Percentiles rank a stretch among this genome's conserved stretches.
phyloP scores from a whole-genome alignment of 2,797 vertebrate genomes.

The Pampus argenteus region DNA sequence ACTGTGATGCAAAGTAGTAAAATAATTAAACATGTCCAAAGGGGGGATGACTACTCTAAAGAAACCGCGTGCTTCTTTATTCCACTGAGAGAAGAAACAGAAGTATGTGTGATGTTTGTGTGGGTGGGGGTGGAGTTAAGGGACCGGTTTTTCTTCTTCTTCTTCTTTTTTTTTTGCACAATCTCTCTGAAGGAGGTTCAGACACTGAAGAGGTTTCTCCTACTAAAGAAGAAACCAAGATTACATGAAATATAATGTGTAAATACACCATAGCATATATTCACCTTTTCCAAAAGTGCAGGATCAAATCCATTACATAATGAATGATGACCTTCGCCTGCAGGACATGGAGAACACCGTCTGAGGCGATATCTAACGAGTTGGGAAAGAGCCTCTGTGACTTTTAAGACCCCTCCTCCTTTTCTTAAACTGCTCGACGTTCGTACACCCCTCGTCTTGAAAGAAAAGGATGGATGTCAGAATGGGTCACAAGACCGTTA shows the following conservation, averaged over 20 bases:
- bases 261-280: no score
- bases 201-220: conserved; percentile 14
- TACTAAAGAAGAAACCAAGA: no score
- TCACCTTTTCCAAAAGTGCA: conserved; percentile 7
- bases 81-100: conserved; percentile 18
- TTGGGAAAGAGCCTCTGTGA: conserved; percentile 10
- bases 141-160: conserved; percentile 29
- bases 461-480: conserved; percentile 27
- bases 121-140: neutral
- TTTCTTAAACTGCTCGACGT: conserved; percentile 16
- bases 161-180: conserved; percentile 35
- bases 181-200: conserved; percentile 31
- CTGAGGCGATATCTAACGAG: conserved; percentile 32
- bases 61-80: conserved; percentile 10
- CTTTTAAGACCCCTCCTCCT: conserved; percentile 3
- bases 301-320: conserved; percentile 39
- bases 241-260: no score
- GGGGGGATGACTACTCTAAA: no score
- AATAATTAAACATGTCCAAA: conserved; percentile 3
- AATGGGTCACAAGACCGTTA: conserved; percentile 24
- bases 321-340: conserved; percentile 29
- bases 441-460: neutral
- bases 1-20: conserved; percentile 4
- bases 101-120: neutral
- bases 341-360: conserved; percentile 20